Percentiles rank a stretch among this genome's conserved stretches.
These are phyloP conservation scores for Moxostoma hubbsi DNA, from an alignment of 2,797 vertebrate genomes.

Conservation along the genomic window DNA sequence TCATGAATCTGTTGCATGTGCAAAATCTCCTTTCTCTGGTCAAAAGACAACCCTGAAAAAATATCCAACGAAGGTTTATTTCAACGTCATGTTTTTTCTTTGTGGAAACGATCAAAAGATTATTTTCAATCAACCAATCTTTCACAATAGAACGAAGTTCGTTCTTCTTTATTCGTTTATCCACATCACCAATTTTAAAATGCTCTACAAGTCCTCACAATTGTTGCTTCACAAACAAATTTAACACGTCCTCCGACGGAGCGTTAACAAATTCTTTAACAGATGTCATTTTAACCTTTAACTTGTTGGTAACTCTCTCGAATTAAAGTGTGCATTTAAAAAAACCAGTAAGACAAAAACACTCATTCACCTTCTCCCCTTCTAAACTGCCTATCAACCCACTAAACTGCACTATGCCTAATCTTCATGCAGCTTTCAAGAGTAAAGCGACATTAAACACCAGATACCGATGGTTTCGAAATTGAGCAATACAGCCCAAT, in stretches of 20 bases:
- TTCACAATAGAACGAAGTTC: neutral
- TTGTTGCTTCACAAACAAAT: neutral
- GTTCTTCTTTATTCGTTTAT: neutral
- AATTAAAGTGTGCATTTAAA: no score
- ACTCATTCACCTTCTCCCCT: neutral
- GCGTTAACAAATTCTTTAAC: neutral
- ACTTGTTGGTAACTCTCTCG: neutral
- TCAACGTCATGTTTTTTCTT: neutral
- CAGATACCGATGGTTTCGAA: neutral
- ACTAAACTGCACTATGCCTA: neutral
- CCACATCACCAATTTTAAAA: neutral
- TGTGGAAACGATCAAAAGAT: neutral
- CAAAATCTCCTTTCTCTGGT: neutral
- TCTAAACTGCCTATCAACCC: neutral
- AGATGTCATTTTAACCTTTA: neutral
- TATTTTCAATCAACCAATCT: no score
- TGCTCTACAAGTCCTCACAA: neutral
- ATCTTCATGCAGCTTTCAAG: neutral
- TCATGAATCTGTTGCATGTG: neutral
- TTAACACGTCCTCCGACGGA: neutral
- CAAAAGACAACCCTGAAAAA: neutral
- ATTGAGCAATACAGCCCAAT: neutral
- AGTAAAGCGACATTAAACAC: slow-evolving; percentile 9
- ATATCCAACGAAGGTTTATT: neutral
- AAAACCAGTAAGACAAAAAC: neutral